Conservation (phyloP, 2,888 invertebrate genomes). For the Xestoiulus laeticollis region DNA sequence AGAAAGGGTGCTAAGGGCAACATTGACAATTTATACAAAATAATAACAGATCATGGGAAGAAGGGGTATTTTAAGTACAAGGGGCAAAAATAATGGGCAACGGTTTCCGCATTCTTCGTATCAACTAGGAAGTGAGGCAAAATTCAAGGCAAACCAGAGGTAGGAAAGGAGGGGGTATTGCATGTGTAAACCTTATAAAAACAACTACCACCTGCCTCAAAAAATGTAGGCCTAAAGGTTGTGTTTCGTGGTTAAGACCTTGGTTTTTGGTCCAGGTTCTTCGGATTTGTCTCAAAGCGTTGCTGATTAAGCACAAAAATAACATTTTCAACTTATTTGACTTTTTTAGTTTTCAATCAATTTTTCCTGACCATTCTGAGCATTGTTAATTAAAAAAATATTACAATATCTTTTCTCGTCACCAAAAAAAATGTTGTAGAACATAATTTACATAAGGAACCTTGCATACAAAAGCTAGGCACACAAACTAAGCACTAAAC, state of each 20-base stretch:
- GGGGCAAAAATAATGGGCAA: slow-evolving; percentile 3
- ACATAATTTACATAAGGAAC: no score
- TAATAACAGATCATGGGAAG: not conserved
- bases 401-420: no score
- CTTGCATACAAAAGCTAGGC: no score
- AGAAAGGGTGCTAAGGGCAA: not conserved
- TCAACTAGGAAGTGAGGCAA: slow-evolving; percentile 23
- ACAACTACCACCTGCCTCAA: not conserved
- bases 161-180: not conserved
- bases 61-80: slow-evolving; percentile 12
- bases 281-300: not conserved
- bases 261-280: not conserved
- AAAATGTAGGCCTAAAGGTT: not conserved
- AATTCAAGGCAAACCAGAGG: slow-evolving; percentile 28
- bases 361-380: no score
- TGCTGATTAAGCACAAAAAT: no score
- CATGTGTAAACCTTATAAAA: not conserved
- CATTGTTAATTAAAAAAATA: no score
- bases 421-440: no score
- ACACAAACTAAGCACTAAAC: no score
- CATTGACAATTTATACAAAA: not conserved
- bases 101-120: not conserved
- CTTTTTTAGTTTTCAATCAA: no score
- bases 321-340: no score
- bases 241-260: not conserved